phyloP scores from a whole-genome alignment of 2,113 vertebrate genomes.

The Balaenoptera acutorostrata region DNA sequence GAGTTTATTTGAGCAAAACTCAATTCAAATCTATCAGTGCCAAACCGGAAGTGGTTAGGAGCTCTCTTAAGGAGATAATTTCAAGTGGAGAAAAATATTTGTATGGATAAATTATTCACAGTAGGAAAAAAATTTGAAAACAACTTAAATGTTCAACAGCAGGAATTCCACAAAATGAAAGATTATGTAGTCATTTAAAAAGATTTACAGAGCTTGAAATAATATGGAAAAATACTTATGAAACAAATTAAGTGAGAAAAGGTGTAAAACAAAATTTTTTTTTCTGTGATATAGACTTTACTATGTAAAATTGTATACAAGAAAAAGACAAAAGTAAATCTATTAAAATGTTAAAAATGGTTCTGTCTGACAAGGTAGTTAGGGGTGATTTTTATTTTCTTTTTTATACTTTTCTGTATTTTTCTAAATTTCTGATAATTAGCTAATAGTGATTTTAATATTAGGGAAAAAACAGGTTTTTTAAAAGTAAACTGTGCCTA shows the following conservation, averaged over 20 bases:
- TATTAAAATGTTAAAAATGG: neutral
- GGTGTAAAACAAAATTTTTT: neutral
- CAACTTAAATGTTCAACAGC: neutral
- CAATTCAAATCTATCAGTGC: neutral
- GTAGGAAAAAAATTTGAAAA: neutral
- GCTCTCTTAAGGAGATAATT: neutral
- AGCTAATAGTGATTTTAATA: neutral
- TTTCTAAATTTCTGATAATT: neutral
- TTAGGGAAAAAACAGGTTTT: neutral
- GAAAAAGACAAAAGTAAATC: neutral
- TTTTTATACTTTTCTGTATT: neutral
- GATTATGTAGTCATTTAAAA: neutral
- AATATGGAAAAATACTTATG: neutral
- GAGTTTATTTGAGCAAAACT: neutral
- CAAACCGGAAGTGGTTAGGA: neutral
- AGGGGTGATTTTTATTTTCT: neutral
- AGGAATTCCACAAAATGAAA: neutral
- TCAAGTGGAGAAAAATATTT: constrained; percentile 31
- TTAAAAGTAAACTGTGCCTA: neutral
- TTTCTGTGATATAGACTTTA: neutral
- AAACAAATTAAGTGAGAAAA: neutral
- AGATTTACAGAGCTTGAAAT: neutral
- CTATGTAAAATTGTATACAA: neutral
- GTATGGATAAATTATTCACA: constrained; percentile 23
- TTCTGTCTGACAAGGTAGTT: neutral